phyloP scores from a whole-genome alignment of 2,113 vertebrate genomes.

The Psilopsiagon aymara region DNA sequence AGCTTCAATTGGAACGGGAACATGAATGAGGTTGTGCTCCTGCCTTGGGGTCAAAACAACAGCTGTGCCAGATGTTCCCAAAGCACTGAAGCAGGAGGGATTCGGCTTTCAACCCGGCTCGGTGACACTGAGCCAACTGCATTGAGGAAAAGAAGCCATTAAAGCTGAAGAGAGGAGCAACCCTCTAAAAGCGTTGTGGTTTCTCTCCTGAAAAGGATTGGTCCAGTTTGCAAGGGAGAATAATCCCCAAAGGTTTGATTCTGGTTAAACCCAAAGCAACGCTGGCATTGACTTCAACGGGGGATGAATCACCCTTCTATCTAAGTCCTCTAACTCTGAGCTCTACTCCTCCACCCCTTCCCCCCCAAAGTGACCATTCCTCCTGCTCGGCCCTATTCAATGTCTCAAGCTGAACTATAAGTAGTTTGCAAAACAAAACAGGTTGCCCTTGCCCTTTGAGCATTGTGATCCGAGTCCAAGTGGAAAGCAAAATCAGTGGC shows the following conservation, averaged over 20 bases:
- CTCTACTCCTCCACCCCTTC: not conserved
- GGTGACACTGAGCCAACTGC: slow-evolving; percentile 24
- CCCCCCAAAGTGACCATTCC: slow-evolving; percentile 6
- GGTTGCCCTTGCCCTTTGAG: not conserved
- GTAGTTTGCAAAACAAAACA: not conserved
- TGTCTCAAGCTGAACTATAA: not conserved
- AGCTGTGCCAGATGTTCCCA: slow-evolving; percentile 67
- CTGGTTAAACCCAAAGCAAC: slow-evolving; percentile 46
- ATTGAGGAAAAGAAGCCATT: not conserved
- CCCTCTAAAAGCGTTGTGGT: not conserved
- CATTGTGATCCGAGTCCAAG: not conserved
- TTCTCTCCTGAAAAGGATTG: not conserved
- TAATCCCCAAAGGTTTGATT: slow-evolving; percentile 42
- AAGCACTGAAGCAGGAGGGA: not conserved
- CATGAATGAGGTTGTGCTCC: not conserved
- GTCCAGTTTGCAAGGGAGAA: slow-evolving; percentile 45
- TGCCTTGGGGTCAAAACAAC: slow-evolving; percentile 34
- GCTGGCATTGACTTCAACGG: slow-evolving; percentile 37
- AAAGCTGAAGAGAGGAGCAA: not conserved
- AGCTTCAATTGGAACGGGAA: not conserved
- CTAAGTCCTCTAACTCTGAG: not conserved
- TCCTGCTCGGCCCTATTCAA: not conserved
- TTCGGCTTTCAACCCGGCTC: slow-evolving; percentile 14
- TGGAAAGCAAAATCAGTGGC: accelerated
- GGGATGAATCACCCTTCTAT: not conserved